Evolutionary conservation across 2,113 vertebrate species (phyloP), one percentile per base, ranked within the genome.

Genomic region (Hippocampus abdominalis): DNA sequence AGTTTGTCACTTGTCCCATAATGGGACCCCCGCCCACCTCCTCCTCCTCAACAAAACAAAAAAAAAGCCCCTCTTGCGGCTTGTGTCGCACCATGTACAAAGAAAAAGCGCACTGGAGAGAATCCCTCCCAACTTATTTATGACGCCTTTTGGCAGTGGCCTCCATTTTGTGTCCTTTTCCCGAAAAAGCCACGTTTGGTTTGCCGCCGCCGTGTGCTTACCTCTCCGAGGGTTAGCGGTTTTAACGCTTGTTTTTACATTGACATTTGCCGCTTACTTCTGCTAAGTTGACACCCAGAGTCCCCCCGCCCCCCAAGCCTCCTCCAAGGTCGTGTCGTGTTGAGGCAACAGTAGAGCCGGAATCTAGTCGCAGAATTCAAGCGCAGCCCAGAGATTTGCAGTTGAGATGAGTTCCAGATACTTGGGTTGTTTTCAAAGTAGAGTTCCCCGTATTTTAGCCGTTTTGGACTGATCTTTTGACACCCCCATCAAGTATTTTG

Each of bases 71-170:
- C 80, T 74, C 73, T 69, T 10, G 29, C 71, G 81, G 81, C 67
- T 25, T 71, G 27, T 68, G 75, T 56, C 71, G 74, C 66, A 18
- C 74, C 57, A 57, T 85, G 84, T 84, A 87, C 75, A 89, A 69
- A 84, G 80, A 32, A 73, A 70, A 81, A 51, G 67, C 77, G 49
- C 66, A 63, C 77, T 64, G 69, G 48, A 48, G 66, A 68, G 64
- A 61, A 77, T 74, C 66, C 76, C 69, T 64, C 62, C 62, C 72
- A 57, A 76, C 72, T 15, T 71, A 75, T 60, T 65, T 62, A 82
- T 71, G 48, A 65, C 70, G 27, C 57, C 25, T 60, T 60, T 60
- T 32, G 27, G 15, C 4, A 29, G 25, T 16, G 25, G 54, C 54
- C 54, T 57, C 54, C 54, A 57, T 57, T 59, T 59, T 59, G 23